A percentile compares a stretch with the other conserved stretches of the same genome.
Conservation (phyloP, 2,888 invertebrate genomes). For the Rotaria magnacalcarata region DNA sequence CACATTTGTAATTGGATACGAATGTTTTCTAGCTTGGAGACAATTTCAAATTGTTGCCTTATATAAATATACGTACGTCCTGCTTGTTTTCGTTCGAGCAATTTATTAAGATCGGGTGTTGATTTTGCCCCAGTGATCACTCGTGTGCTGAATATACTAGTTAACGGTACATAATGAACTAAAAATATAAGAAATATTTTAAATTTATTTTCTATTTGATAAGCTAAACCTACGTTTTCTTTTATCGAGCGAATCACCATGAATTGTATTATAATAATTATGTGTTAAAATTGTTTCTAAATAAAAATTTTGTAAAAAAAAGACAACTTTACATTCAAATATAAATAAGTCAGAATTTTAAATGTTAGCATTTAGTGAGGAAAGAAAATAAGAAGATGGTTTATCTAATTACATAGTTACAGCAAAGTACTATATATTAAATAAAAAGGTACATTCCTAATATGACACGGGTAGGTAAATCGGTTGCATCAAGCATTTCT, state of each 20-base stretch:
- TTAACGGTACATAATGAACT: neutral
- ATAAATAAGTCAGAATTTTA: neutral
- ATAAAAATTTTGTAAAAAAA: neutral
- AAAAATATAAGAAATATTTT: neutral
- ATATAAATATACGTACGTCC: neutral
- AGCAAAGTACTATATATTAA: neutral
- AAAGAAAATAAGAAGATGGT: neutral
- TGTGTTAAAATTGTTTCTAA: constrained; percentile 26
- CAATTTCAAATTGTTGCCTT: neutral
- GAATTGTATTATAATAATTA: constrained; percentile 34
- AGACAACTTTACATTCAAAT: neutral
- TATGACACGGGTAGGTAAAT: neutral
- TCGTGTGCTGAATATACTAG: constrained; percentile 27
- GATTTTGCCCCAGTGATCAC: constrained; percentile 1
- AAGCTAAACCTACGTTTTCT: neutral
- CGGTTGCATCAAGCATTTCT: neutral
- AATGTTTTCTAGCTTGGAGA: neutral
- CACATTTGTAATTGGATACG: no score
- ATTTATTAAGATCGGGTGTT: neutral
- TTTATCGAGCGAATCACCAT: neutral
- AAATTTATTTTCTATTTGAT: neutral
- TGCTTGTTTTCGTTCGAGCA: constrained; percentile 33
- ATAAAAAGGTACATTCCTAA: neutral
- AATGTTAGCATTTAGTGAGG: neutral
- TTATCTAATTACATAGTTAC: neutral